These are phyloP conservation scores for Dreissena polymorpha DNA, from an alignment of 1,140 invertebrate species.

Conservation along the genomic window DNA sequence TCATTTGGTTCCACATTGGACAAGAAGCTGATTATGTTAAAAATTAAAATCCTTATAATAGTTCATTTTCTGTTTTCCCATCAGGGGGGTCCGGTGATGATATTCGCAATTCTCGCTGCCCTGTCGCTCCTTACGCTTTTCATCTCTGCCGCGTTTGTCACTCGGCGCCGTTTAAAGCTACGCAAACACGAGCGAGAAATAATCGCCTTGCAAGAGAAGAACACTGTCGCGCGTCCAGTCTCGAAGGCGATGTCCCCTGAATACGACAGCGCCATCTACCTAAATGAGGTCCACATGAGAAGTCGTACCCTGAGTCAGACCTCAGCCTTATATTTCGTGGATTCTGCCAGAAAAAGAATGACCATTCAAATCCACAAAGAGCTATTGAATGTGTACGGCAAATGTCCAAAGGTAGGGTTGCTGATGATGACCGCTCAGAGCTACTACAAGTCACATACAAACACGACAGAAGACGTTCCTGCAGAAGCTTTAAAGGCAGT, in stretches of 20 bases:
- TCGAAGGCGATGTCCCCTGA: neutral
- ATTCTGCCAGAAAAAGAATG: neutral
- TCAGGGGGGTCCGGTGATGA: neutral
- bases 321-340: neutral
- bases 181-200: conserved; percentile 31
- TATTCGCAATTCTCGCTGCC: neutral
- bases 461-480: conserved; percentile 1
- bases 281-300: conserved; percentile 13
- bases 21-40: no score
- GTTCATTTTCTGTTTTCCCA: no score
- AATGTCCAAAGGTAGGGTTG: conserved; percentile 3
- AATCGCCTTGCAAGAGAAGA: neutral
- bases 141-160: neutral
- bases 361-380: conserved; percentile 29
- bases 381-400: conserved; percentile 22
- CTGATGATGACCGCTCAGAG: conserved; percentile 34
- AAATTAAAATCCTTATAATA: no score
- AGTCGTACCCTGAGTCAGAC: conserved; percentile 3
- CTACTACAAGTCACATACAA: conserved; percentile 29
- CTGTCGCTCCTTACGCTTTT: neutral
- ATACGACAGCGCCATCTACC: conserved; percentile 34
- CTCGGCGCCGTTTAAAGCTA: conserved; percentile 13
- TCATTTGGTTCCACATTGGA: no score
- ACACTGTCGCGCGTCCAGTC: neutral
- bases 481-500: conserved; percentile 19